Conservation (phyloP, 2,888 invertebrate species). For the Troides oblongomaculatus region DNA sequence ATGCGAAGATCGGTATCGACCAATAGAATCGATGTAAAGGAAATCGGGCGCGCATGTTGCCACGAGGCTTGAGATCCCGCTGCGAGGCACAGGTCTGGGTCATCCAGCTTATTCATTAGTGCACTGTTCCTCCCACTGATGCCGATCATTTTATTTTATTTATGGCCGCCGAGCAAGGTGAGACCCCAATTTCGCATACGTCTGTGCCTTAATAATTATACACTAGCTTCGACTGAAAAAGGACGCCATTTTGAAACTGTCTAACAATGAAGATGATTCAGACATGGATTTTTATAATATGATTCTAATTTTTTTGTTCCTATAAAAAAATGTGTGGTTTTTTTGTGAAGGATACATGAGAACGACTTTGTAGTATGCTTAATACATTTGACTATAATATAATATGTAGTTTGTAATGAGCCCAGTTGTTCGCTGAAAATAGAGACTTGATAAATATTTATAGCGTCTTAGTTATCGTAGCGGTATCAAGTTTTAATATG, state of each 20-base stretch:
- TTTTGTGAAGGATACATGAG: not conserved
- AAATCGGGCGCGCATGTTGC: conserved; percentile 18
- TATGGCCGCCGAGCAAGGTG: conserved; percentile 73
- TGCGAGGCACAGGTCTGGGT: conserved; percentile 39
- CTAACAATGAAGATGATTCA: conserved; percentile 28
- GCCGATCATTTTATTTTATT: conserved; percentile 75
- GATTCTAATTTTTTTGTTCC: not conserved
- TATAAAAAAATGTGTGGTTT: not conserved
- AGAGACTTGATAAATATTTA: conserved; percentile 48
- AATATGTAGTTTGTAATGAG: not conserved
- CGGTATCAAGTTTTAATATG: conserved; percentile 36
- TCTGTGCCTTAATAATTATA: conserved; percentile 75
- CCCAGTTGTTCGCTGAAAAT: not conserved
- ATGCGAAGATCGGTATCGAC: conserved; percentile 33
- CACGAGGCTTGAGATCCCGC: conserved; percentile 34
- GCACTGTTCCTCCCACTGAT: conserved; percentile 70
- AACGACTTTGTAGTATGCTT: not conserved
- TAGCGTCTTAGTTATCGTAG: conserved; percentile 49
- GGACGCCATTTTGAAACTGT: conserved; percentile 70
- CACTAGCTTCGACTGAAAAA: conserved; percentile 68
- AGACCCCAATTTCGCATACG: conserved; percentile 79
- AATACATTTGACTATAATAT: not conserved
- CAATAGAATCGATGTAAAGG: conserved; percentile 39
- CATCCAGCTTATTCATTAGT: conserved; percentile 72
- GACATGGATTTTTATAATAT: not conserved